Evolutionary conservation across 1,140 invertebrate genomes (phyloP), one percentile per base, ranked within the genome.

Genomic region (Mycetomoellerius zeteki): DNA sequence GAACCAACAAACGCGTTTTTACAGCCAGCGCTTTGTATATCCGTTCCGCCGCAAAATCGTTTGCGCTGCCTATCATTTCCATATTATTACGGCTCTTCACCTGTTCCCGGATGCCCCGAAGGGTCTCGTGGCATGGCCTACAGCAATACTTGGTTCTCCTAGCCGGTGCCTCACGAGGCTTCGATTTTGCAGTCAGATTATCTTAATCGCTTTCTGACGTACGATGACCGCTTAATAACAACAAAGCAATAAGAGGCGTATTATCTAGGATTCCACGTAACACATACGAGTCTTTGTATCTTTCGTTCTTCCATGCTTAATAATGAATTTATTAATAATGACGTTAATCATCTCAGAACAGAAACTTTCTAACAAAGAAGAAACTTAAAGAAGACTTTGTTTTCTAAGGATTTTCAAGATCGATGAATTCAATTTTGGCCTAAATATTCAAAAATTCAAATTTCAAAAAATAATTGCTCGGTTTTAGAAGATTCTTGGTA

Each of bases 1-100:
- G 86, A 80, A 85, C 73, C 73, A 85, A 88, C 86, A 88, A 88
- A 86, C 84, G 84, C 82, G 84, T 85, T 71, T 82, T 85, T 67
- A 67, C 73, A 86, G 65, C 87, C 73, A 56, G 65, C 73, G 56
- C 72, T 88, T 67, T 77, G 85, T 77, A 37, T 73, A 73, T 86
- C 75, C 52, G 81, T 54, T 58, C 56, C 82, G 54, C 72, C 72
- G 87, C 87, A 33, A 88, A 86, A 88, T 87, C 88, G 73, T 65
- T 69, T 71, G 47, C 52, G 14, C 89, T 82, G 86, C 81, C 89
- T 90, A 90, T 91, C 86, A 82, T 91, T 88, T 91, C 82, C 89
- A 88, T 90, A 81, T 91, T 90, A 90, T 91, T 91, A 88, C 72
- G 73, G 77, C 24, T 90, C 77, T 82, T 88, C 89, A 91, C 89